A percentile compares a stretch with the other conserved stretches of the same genome.
phyloP scores from a whole-genome alignment of 1,140 invertebrate species.

The Drosophila eugracilis region DNA sequence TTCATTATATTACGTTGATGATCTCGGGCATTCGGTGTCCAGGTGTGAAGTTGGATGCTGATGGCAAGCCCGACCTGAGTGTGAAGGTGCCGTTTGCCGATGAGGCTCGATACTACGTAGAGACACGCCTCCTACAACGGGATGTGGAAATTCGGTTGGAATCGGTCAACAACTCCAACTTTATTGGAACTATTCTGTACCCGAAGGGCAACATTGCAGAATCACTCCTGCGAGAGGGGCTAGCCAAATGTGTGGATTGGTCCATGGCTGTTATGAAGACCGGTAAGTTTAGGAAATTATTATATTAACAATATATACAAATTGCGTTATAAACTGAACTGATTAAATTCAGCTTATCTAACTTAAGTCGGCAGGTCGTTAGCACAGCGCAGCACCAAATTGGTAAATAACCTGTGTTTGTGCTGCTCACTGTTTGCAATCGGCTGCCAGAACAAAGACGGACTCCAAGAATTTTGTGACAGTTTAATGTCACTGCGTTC shows the following conservation, averaged over 20 bases:
- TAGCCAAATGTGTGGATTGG: constrained; percentile 99
- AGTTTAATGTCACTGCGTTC: constrained; percentile 50
- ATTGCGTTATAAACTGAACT: no score
- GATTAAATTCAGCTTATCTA: no score
- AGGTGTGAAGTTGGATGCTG: constrained; percentile 89
- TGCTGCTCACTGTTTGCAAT: constrained; percentile 28
- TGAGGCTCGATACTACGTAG: constrained; percentile 93
- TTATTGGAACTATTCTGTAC: constrained; percentile 97
- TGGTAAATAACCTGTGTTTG: constrained; percentile 46
- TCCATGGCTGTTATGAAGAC: constrained; percentile 95
- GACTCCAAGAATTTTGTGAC: constrained; percentile 78
- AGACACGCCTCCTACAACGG: constrained; percentile 94
- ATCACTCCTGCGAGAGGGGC: constrained; percentile 94
- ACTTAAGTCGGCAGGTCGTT: constrained; percentile 34
- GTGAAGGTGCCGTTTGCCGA: constrained; percentile 85
- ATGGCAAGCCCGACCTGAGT: constrained; percentile 88
- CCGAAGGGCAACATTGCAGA: constrained; percentile 98
- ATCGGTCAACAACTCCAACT: constrained; percentile 95
- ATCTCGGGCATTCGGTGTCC: constrained; percentile 96
- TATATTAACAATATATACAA: no score
- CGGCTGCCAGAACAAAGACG: constrained; percentile 73
- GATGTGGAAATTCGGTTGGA: constrained; percentile 97
- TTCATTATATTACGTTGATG: constrained; percentile 94
- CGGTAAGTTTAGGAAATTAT: constrained; percentile 85
- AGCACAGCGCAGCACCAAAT: constrained; percentile 42